A percentile compares a stretch with the other conserved stretches of the same genome.
Conservation (phyloP, 2,113 vertebrate genomes). For the Lophius piscatorius region DNA sequence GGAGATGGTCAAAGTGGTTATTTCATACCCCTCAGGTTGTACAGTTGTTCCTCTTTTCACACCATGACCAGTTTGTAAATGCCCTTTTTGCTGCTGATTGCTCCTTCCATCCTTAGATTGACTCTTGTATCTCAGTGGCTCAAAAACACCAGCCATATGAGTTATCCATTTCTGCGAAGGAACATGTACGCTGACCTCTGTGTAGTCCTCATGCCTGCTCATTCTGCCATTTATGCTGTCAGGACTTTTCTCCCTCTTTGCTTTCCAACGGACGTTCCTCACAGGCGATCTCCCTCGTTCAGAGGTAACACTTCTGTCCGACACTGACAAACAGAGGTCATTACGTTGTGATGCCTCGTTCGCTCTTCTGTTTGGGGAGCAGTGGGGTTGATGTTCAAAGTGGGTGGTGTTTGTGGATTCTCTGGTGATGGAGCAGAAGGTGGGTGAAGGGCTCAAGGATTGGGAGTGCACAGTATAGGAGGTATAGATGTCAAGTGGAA, state of each 20-base stretch:
- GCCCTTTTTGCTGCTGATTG: constrained; percentile 36
- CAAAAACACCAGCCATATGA: constrained; percentile 76
- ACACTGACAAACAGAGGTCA: constrained; percentile 36
- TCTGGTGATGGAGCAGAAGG: constrained; percentile 78
- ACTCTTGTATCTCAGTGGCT: constrained; percentile 38
- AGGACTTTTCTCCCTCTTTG: constrained; percentile 61
- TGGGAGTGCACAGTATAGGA: constrained; percentile 43
- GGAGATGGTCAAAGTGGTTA: constrained; percentile 85
- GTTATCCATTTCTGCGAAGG: constrained; percentile 71
- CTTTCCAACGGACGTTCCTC: constrained; percentile 65
- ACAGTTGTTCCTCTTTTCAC: constrained; percentile 28
- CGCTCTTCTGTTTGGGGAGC: constrained; percentile 53
- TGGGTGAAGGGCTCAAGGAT: constrained; percentile 60
- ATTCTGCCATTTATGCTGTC: constrained; percentile 61
- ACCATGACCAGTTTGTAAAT: constrained; percentile 42
- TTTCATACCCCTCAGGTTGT: constrained; percentile 72
- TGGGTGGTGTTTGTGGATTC: constrained; percentile 52
- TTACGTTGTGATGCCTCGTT: constrained; percentile 23
- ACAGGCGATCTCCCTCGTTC: constrained; percentile 76
- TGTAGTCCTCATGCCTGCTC: constrained; percentile 61
- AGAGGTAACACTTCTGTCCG: constrained; percentile 38
- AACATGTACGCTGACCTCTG: constrained; percentile 74
- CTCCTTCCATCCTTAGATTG: too few species aligned
- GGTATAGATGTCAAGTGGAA: constrained; percentile 87
- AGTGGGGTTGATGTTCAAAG: constrained; percentile 30